A percentile compares a stretch with the other conserved stretches of the same genome.
Conservation (phyloP, 2,797 vertebrate genomes). For the Gadopsis bispinosus region DNA sequence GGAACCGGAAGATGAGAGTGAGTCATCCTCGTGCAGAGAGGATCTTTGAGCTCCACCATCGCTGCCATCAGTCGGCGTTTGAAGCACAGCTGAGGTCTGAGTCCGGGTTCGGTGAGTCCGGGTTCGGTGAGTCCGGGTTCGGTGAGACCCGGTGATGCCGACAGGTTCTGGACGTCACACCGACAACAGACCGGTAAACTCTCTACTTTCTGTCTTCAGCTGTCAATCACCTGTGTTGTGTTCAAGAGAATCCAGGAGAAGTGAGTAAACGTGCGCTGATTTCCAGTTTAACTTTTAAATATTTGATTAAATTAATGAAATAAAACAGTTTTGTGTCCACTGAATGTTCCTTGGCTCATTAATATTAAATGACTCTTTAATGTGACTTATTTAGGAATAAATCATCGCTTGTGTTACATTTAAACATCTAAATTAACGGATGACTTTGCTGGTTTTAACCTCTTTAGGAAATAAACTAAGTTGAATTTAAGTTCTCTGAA, state of each 20-base stretch:
- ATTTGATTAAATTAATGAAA: not conserved
- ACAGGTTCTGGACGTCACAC: not conserved
- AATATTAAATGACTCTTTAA: too few species aligned
- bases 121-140: too few species aligned
- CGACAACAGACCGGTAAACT: conserved; percentile 32
- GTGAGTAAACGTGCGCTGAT: not conserved
- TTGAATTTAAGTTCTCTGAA: too few species aligned
- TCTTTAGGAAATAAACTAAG: too few species aligned
- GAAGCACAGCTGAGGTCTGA: conserved; percentile 24
- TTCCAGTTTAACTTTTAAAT: not conserved
- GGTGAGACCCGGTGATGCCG: conserved; percentile 34
- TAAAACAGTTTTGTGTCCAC: not conserved
- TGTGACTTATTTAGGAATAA: too few species aligned
- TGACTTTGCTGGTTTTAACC: too few species aligned
- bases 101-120: too few species aligned
- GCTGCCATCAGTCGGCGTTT: conserved; percentile 16
- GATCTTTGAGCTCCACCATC: conserved; percentile 59
- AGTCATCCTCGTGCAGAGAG: conserved; percentile 10
- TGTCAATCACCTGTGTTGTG: not conserved
- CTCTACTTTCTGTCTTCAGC: not conserved
- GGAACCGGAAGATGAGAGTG: conserved; percentile 20
- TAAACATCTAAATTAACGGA: too few species aligned
- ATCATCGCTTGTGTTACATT: too few species aligned
- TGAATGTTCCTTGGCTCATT: not conserved
- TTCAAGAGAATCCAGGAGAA: not conserved